Base-by-base conservation (phyloP, 2,888 invertebrate species). In the Eretmocerus hayati region DNA sequence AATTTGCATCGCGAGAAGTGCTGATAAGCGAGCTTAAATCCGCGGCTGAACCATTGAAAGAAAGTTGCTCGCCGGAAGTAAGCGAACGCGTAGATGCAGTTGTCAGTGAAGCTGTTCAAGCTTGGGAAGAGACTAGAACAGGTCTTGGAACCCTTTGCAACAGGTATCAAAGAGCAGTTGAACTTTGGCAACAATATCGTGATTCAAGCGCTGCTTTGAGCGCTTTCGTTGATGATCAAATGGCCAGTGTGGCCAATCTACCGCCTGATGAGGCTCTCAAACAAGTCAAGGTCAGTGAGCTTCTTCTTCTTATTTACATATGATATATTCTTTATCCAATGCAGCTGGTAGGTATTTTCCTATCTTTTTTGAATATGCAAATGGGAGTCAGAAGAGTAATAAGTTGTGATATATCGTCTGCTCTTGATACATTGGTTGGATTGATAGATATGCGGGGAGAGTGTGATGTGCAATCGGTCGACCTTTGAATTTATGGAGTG, bases 101-200 rank as follows among this genome's bases (percentile, higher is more conserved):
- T 40, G 84, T 90, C 37, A 82, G 84, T 67, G 84, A 86, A 62
- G 88, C 88, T 15, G 84, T 85, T 13, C 79, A 82, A 4, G 85
- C 87, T 32, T 90, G 89, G 78, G 81, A 85, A 61, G 84, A 85
- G 62, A 89, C 89, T n/a, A 82, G 84, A 67, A 77, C 79, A 58
- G 85, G 86, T 67, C 77, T 90, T 56, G 81, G 81, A 57, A 83
- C 84, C 59, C 78, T 90, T 58, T 87, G 87, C 69, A 82, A 76
- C 60, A 80, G 80, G 74, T 90, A 90, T 74, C 84, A 87, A 67
- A 81, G 84, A 66, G 90, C 89, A 4, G 87, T 88, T 47, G 81
- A 83, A 41, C 77, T 90, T 50, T 90, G 90, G 90, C 78, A 83
- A 63, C 80, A 83, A 52, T 90, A 90, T 75, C 79, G 83, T 32